Percentiles rank a stretch among this genome's conserved stretches.
phyloP scores from a whole-genome alignment of 2,888 invertebrate species.

The Harpalus rufipes region DNA sequence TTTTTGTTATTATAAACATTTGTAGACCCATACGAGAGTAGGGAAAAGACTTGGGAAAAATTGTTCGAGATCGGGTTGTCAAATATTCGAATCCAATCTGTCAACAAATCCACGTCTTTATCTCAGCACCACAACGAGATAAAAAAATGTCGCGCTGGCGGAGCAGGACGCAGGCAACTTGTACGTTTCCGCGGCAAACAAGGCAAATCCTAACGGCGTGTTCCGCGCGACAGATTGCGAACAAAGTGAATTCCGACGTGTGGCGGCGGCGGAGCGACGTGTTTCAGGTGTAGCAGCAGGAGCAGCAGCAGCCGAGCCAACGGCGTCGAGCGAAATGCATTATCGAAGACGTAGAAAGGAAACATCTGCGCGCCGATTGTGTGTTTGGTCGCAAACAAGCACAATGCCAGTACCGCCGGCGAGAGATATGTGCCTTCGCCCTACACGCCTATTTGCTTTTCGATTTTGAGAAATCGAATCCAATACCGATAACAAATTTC shows the following conservation, averaged over 20 bases:
- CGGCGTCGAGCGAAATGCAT: constrained; percentile 62
- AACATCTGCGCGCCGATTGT: constrained; percentile 66
- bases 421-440: constrained; percentile 33
- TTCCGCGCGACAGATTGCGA: constrained; percentile 66
- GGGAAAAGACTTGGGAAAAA: constrained; percentile 5
- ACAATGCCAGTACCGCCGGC: constrained; percentile 53
- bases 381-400: constrained; percentile 66
- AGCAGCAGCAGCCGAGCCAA: background rate
- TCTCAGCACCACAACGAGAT: constrained; percentile 47
- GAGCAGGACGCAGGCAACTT: constrained; percentile 13
- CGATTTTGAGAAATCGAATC: constrained; percentile 54
- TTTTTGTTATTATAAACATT: constrained; percentile 28
- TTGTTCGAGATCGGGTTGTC: constrained; percentile 27
- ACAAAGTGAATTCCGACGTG: constrained; percentile 66
- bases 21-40: background rate
- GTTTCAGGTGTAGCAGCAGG: constrained; percentile 58
- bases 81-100: constrained; percentile 51
- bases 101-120: constrained; percentile 48
- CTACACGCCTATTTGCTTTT: constrained; percentile 55
- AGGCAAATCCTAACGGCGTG: constrained; percentile 65
- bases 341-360: constrained; percentile 67
- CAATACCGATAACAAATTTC: constrained; percentile 55
- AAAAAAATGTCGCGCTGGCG: constrained; percentile 41
- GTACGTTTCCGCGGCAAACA: constrained; percentile 63
- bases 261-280: constrained; percentile 43